Evolutionary conservation across 2,797 vertebrate species (phyloP).

Genomic region (Catharus ustulatus): DNA sequence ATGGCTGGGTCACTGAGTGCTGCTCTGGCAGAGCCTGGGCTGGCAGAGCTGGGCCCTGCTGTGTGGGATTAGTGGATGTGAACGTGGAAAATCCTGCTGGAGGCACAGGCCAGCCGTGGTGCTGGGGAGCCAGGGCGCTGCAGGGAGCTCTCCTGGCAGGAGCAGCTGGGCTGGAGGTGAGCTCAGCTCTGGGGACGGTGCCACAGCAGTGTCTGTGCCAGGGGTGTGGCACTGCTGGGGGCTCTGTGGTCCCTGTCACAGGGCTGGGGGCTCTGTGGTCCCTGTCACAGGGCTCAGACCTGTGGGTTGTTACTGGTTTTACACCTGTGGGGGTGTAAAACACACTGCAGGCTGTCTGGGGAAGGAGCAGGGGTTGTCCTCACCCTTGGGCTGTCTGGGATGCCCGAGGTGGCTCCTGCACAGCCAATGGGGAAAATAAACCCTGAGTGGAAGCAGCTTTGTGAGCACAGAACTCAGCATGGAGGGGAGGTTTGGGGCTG

Average conservation of each 20-base stretch:
- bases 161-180: not conserved
- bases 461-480: not conserved
- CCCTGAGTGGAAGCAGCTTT: not conserved
- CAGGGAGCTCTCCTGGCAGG: not conserved
- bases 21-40: not conserved
- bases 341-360: accelerated
- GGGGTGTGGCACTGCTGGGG: not conserved
- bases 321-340: not conserved
- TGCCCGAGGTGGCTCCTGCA: not conserved
- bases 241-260: not conserved
- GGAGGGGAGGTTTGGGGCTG: not conserved
- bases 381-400: not conserved
- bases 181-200: accelerated
- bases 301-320: not conserved
- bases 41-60: not conserved
- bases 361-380: not conserved
- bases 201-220: not conserved
- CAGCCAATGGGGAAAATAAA: not conserved
- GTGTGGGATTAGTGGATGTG: not conserved
- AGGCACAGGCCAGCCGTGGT: accelerated
- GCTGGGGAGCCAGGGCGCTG: not conserved
- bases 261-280: not conserved
- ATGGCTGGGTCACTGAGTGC: not conserved
- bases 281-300: not conserved
- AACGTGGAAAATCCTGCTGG: not conserved